Conservation (phyloP, 1,140 invertebrate genomes). For the Drosophila parvula region DNA sequence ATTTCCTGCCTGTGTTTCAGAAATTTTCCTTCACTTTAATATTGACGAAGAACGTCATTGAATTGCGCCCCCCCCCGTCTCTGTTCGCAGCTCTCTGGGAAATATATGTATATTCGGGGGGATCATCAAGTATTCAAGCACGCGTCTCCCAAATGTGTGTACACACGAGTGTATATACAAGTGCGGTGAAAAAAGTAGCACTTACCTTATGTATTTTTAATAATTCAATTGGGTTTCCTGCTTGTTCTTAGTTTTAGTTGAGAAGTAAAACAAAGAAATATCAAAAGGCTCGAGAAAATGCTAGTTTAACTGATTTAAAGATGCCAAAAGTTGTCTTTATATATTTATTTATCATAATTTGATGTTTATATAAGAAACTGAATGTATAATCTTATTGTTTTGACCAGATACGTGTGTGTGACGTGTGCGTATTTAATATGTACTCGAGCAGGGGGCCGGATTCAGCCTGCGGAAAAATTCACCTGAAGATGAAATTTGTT, state of each 20-base stretch:
- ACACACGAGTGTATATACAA: constrained; percentile 10
- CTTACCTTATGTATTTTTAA: not conserved
- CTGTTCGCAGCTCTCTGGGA: not conserved
- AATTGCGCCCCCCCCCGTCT: not conserved
- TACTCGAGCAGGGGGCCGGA: constrained; percentile 6
- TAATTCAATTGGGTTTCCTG: not conserved
- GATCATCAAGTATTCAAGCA: constrained; percentile 70
- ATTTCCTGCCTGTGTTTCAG: constrained; percentile 32
- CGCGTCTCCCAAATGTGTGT: constrained; percentile 59
- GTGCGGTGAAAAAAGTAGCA: not conserved
- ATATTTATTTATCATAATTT: not conserved
- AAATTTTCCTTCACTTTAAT: constrained; percentile 36
- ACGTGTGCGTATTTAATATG: not conserved
- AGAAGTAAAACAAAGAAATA: not conserved
- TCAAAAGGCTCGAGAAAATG: not conserved
- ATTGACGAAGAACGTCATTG: constrained; percentile 69
- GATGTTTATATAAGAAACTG: not conserved
- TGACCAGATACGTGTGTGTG: not conserved
- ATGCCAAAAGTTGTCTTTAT: not conserved
- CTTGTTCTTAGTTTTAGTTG: too few species aligned
- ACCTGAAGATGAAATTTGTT: constrained; percentile 52
- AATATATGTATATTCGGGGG: constrained; percentile 56
- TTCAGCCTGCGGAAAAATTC: constrained; percentile 33
- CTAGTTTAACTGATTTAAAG: not conserved
- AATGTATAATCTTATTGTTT: not conserved